Evolutionary conservation across 2,888 invertebrate species (phyloP).

Genomic region (Mesodorylaimus sp.): DNA sequence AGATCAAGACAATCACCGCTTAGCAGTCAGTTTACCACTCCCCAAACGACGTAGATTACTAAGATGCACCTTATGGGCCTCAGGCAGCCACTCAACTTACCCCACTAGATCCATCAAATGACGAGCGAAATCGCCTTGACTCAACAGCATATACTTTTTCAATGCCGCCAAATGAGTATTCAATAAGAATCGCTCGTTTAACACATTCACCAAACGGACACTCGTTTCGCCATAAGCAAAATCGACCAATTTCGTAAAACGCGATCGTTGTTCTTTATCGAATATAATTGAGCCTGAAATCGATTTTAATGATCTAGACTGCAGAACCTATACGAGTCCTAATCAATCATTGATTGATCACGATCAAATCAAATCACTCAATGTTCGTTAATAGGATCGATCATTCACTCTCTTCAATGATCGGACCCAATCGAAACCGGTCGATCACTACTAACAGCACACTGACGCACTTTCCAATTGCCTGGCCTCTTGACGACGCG

Average conservation of each 20-base stretch:
- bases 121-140: slow-evolving; percentile 87
- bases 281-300: not conserved
- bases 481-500: not conserved
- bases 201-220: not conserved
- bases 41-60: slow-evolving; percentile 1
- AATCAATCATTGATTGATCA: no score
- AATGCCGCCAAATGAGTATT: slow-evolving; percentile 46
- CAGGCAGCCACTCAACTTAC: slow-evolving; percentile 40
- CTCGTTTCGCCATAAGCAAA: not conserved
- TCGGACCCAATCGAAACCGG: no score
- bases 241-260: not conserved
- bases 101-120: slow-evolving; percentile 75
- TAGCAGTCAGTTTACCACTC: no score
- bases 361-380: no score
- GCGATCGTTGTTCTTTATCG: not conserved
- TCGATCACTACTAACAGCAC: not conserved
- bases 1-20: not conserved
- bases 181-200: not conserved
- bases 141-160: slow-evolving; percentile 68
- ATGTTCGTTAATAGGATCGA: no score
- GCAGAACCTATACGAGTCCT: no score
- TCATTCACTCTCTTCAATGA: no score
- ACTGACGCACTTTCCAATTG: not conserved
- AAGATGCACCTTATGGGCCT: not conserved
- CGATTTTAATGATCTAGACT: no score